Base-by-base conservation (phyloP, 2,797 vertebrate species). In the Hoplostethus atlanticus region DNA sequence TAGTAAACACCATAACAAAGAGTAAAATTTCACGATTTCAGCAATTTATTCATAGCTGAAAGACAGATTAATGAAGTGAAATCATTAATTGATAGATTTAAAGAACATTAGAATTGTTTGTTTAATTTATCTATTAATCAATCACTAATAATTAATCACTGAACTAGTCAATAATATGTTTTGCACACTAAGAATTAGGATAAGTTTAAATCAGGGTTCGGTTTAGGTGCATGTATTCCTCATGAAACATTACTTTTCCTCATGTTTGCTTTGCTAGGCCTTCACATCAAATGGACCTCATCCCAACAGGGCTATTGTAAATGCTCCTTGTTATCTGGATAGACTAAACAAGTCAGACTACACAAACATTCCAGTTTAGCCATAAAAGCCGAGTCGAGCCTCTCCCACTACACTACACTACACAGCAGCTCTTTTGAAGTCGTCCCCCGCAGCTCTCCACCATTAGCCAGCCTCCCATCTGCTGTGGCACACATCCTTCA, bases 341-440 rank as follows among this genome's bases (percentile, higher is more conserved):
- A 81, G 85, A 80, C 81, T 70, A 80, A 79, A 87, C 74, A 88
- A 80, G 68, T 42, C 76, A 55, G 15, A 66, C 73, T 68, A 64
- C 81, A 68, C 66, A 75, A 81, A 76, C 63, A 81, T 80, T 81
- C 77, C 76, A 72, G 68, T 84, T 81, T 65, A 38, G 62, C 69
- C 80, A 72, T 82, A 80, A 88, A 82, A 70, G 40, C 57, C 60
- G 57, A 72, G 62, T 25, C n/a, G 67, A 63, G 67, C 17, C 68
- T 31, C 25, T 46, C 66, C 44, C 65, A 79, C 57, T 71, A 52
- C 81, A 63, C 68, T 21, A 57, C 76, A 73, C 63, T 71, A 58
- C 76, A 73, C 76, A 53, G 67, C 76, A 67, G 66, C 69, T 73
- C 72, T 68, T 87, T 87, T 89, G 79, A 88, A 82, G 73, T 85